Base-by-base conservation (phyloP, 2,888 invertebrate species). In the Erpobdella octoculata region DNA sequence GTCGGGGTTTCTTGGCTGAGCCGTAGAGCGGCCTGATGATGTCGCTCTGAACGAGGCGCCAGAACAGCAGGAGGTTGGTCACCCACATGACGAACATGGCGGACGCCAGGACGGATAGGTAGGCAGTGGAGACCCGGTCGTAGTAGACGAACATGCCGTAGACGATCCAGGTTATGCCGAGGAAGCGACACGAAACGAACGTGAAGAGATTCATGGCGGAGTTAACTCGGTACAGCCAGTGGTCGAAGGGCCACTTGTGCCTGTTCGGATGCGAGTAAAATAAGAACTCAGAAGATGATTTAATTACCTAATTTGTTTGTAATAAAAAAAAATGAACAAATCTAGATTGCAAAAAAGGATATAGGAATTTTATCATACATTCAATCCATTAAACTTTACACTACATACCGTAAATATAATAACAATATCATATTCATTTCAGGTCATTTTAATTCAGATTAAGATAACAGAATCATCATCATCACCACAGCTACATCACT, bases 41-140 rank as follows among this genome's bases (percentile, higher is more conserved):
- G 74, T 83, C 83, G 71, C 78, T 82, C 73, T 78, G 78, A 28
- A 82, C 72, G 15, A 83, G 76, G 9, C 82, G 77, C 79, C 79
- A 79, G 75, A 82, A 82, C 31, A 83, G 75, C 18, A 81, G 76
- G 3, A 78, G 75, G 75, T 82, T 82, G 35, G 79, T 78, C 70
- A 76, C 74, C 71, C 80, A 78, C 69, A 79, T 77, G 58, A 80
- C 71, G 73, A 80, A 78, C 70, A 79, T 78, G 46, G 76, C 62
- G 28, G 73, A 46, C 4, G 72, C 71, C 4, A 82, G 77, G 64
- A 75, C 70, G 12, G 70, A 31, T 62, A 70, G 70, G 75, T 81
- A 82, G 18, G 74, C 2, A 4, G 35, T 18, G 8, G 79, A 74
- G 48, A 82, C 80, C 3, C 76, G 71, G 67, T 79, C 69, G 35